Base-by-base conservation (phyloP, 37 sponge, comb jelly and placozoan species). In the Geodia barretti region DNA sequence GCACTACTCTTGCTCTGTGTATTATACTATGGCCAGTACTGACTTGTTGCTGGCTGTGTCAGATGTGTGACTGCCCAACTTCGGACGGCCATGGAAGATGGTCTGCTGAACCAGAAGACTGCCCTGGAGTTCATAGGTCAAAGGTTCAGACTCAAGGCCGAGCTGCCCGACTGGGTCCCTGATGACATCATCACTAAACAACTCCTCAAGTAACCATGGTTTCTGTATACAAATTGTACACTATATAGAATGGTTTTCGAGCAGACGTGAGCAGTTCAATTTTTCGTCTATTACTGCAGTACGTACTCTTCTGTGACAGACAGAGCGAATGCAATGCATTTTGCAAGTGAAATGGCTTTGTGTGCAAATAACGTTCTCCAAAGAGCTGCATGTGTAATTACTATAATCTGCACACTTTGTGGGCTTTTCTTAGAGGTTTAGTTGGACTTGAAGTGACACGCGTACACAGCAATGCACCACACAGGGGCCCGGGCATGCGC, bases 41-140 rank as follows among this genome's bases (percentile, higher is more conserved):
- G n/a, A n/a, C n/a, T n/a, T n/a, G 9, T 63, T 62, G 28, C 59
- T 14, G 47, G 9, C 28, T 54, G 64, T 41, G 20, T 2, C 62
- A 93, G 93, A 11, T 91, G 95, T 80, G 90, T 93, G 33, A 60
- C 82, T 17, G 42, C 83, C 30, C 94, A 94, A 92, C 75, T 97
- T 67, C 40, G 83, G 2, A 24, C 68, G 32, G 62, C 77, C 28
- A 80, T 87, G 31, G 43, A 69, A 7, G 80, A 91, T 4, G 94
- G 89, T 9, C 67, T 94, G 9, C 63, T 67, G 4, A 79, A 83
- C 8, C 86, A 89, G 60, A 35, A 29, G 34, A 62, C 80, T 14
- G 80, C 82, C 24, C 84, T 97, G 25, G 78, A 91, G 70, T 92
- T 84, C 61, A 74, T 97, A 37, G 97, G 97, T 17, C 82, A 88